These are phyloP conservation scores for Ectemnius lituratus DNA, from an alignment of 2,888 invertebrate species.

Conservation along the genomic window DNA sequence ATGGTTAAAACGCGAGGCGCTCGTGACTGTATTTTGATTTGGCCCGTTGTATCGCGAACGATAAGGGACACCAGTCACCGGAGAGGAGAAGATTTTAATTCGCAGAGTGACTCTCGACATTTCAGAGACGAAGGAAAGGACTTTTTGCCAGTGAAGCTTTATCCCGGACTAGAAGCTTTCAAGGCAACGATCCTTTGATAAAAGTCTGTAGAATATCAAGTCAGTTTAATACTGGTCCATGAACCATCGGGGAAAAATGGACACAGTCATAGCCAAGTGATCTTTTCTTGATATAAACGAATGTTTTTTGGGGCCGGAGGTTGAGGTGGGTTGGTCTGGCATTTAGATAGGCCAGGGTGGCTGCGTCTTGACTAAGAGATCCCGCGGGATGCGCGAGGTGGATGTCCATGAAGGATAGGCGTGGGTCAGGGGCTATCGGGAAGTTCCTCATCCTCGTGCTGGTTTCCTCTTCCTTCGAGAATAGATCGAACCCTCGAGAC, in stretches of 20 bases:
- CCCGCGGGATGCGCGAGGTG: constrained; percentile 70
- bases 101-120: constrained; percentile 54
- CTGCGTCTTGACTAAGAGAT: constrained; percentile 71
- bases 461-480: constrained; percentile 62
- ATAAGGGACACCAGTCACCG: constrained; percentile 49
- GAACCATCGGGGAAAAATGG: too few species aligned
- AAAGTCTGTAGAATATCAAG: too few species aligned
- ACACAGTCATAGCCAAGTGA: too few species aligned
- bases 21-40: constrained; percentile 63
- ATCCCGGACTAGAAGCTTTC: neutral
- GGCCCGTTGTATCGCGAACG: constrained; percentile 48
- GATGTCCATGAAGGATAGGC: constrained; percentile 75
- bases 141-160: neutral
- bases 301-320: too few species aligned
- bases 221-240: too few species aligned
- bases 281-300: too few species aligned
- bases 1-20: constrained; percentile 73
- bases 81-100: constrained; percentile 49
- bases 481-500: constrained; percentile 77
- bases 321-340: too few species aligned
- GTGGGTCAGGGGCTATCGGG: constrained; percentile 75
- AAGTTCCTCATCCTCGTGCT: constrained; percentile 64
- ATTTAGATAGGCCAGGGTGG: constrained; percentile 28
- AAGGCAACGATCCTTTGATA: too few species aligned
- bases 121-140: constrained; percentile 18